phyloP scores from a whole-genome alignment of 2,888 invertebrate genomes.

The Dusona sp. region DNA sequence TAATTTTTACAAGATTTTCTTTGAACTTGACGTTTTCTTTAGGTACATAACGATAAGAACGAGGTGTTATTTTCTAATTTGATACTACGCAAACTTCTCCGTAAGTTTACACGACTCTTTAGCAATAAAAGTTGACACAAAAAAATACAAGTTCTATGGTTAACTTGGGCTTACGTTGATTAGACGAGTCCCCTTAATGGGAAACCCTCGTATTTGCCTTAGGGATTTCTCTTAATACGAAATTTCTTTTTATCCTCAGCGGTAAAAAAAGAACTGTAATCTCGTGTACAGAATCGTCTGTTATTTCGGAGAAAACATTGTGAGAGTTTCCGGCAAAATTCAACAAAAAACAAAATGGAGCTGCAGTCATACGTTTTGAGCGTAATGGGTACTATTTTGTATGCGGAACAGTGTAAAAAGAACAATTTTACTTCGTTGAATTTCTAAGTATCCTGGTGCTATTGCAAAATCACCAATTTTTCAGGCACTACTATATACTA shows the following conservation, averaged over 20 bases:
- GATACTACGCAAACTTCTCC: background rate
- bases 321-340: conserved; percentile 6
- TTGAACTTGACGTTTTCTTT: background rate
- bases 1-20: background rate
- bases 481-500: background rate
- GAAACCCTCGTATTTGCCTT: conserved; percentile 6
- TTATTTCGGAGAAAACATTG: conserved; percentile 17
- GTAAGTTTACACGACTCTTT: conserved; percentile 5
- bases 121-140: background rate
- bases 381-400: background rate
- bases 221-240: conserved; percentile 14
- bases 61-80: conserved; percentile 4
- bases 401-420: background rate
- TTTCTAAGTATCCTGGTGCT: conserved; percentile 1
- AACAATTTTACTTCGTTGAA: conserved; percentile 2
- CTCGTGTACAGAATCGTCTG: conserved; percentile 12
- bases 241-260: background rate
- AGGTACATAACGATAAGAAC: background rate
- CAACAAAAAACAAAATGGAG: background rate
- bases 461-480: conserved; percentile 19
- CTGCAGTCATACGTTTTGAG: conserved; percentile 3
- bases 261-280: conserved; percentile 14
- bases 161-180: conserved; percentile 16
- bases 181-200: conserved; percentile 23
- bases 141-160: conserved; percentile 10